Evolutionary conservation across 2,113 vertebrate species (phyloP).

Genomic region (Alligator sinensis): DNA sequence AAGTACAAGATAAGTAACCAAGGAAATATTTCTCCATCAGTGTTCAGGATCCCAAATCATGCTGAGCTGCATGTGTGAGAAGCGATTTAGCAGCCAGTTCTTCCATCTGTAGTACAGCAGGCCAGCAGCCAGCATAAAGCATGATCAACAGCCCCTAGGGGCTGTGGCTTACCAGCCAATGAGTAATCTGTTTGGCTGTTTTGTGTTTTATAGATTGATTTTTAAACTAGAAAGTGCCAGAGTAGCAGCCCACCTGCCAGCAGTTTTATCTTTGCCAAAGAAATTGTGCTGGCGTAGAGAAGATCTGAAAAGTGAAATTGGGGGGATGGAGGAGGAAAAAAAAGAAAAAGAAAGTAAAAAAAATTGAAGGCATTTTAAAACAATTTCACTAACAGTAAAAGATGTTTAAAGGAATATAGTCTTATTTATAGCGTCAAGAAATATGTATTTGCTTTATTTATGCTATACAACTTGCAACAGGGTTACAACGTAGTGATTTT

Average conservation of each 20-base stretch:
- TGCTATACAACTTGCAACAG: neutral
- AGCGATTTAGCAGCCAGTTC: conserved; percentile 60
- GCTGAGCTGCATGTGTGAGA: conserved; percentile 60
- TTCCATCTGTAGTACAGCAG: conserved; percentile 77
- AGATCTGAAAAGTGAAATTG: conserved; percentile 25
- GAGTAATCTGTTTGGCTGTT: conserved; percentile 74
- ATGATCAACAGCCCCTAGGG: conserved; percentile 65
- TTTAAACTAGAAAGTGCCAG: conserved; percentile 58
- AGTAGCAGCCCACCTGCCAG: conserved; percentile 74
- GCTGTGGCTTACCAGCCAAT: conserved; percentile 72
- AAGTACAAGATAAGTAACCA: conserved; percentile 59
- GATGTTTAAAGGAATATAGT: neutral
- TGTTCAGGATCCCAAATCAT: conserved; percentile 55
- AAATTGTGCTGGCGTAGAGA: conserved; percentile 56
- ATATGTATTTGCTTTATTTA: neutral
- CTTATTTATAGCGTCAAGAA: neutral
- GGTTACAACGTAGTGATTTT: neutral
- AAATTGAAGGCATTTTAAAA: conserved; percentile 14
- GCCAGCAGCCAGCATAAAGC: conserved; percentile 72
- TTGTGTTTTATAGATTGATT: conserved; percentile 74
- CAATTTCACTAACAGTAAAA: neutral
- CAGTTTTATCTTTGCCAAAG: conserved; percentile 67
- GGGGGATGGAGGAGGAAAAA: neutral
- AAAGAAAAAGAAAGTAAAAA: neutral
- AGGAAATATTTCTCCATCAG: conserved; percentile 61